A percentile compares a stretch with the other conserved stretches of the same genome.
Evolutionary conservation across 2,888 invertebrate species (phyloP).

Genomic region (Mythimna lalbum): DNA sequence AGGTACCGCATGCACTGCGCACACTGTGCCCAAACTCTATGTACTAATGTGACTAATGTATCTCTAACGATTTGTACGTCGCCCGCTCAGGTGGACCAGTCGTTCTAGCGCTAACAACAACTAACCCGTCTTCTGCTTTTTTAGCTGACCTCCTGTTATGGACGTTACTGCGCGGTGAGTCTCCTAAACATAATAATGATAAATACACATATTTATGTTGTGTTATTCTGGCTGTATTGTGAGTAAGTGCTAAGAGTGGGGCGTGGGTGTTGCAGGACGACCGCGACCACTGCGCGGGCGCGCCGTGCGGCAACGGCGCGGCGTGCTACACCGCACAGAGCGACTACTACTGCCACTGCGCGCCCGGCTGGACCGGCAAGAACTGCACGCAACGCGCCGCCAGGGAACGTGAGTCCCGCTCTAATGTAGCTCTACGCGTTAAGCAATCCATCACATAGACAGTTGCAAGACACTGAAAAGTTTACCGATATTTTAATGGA

Average conservation of each 20-base stretch:
- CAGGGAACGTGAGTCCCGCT: slow-evolving; percentile 76
- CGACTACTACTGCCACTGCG: slow-evolving; percentile 97
- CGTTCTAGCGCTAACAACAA: slow-evolving; percentile 76
- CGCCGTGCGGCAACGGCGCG: slow-evolving; percentile 96
- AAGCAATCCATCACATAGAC: background rate
- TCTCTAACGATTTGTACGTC: slow-evolving; percentile 35
- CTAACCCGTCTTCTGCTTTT: slow-evolving; percentile 86
- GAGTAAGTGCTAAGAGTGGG: background rate
- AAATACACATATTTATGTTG: background rate
- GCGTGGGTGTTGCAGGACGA: slow-evolving; percentile 91
- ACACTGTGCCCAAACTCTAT: background rate
- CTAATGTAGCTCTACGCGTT: background rate
- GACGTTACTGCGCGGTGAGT: slow-evolving; percentile 87
- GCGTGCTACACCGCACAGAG: slow-evolving; percentile 96
- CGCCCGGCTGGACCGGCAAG: slow-evolving; percentile 96
- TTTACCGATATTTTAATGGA: background rate
- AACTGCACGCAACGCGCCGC: slow-evolving; percentile 94
- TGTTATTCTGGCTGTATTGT: background rate
- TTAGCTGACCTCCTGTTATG: slow-evolving; percentile 85
- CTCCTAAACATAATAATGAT: background rate
- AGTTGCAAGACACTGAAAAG: too few relatives aligned
- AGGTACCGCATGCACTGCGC: slow-evolving; percentile 90
- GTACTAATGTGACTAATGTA: slow-evolving; percentile 10
- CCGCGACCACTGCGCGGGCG: slow-evolving; percentile 96
- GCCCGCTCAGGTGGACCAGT: slow-evolving; percentile 54